These are phyloP conservation scores for Cydia pomonella DNA, from an alignment of 1,140 invertebrate genomes.

Conservation along the genomic window DNA sequence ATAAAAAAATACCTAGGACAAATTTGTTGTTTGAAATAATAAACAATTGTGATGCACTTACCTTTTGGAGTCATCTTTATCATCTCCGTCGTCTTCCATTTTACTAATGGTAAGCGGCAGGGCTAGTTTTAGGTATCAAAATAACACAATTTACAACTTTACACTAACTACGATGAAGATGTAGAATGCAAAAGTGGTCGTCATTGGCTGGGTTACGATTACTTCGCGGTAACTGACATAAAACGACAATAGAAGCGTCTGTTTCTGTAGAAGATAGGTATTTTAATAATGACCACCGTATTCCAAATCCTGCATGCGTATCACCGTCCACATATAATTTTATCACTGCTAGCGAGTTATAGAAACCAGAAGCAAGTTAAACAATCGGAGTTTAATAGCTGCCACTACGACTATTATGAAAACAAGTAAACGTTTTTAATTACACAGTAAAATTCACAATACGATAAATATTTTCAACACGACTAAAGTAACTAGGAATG, in stretches of 20 bases:
- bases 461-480: slow-evolving; percentile 16
- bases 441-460: background rate
- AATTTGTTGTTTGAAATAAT: background rate
- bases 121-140: slow-evolving; percentile 2
- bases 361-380: background rate
- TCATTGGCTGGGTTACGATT: background rate
- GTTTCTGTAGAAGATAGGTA: background rate
- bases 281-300: slow-evolving; percentile 10
- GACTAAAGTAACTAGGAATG: background rate
- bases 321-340: background rate
- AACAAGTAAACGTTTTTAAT: background rate
- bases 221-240: background rate
- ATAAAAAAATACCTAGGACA: background rate
- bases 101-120: slow-evolving; percentile 35
- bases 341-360: background rate
- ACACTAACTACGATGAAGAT: slow-evolving; percentile 11
- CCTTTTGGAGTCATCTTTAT: slow-evolving; percentile 73
- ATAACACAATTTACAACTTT: slow-evolving; percentile 21
- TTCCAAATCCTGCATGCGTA: slow-evolving; percentile 15
- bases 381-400: background rate
- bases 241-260: background rate
- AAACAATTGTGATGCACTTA: slow-evolving; percentile 34
- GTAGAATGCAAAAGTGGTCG: background rate
- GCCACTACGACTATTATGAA: background rate
- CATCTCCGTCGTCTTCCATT: slow-evolving; percentile 72